phyloP scores from a whole-genome alignment of 1,140 invertebrate species.

The Lutraria rhynchaena region DNA sequence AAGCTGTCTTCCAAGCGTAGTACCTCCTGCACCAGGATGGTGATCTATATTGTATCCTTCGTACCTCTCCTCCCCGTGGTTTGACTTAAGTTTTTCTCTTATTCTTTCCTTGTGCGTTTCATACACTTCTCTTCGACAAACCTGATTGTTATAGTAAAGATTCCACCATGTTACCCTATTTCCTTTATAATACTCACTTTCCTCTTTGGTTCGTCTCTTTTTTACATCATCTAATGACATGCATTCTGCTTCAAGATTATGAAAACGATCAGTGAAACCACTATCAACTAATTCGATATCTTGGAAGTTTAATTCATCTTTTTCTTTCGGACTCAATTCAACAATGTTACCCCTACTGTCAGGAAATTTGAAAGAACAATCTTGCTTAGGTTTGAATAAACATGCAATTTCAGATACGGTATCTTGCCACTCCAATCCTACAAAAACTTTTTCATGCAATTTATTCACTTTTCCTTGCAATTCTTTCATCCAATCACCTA shows the following conservation, averaged over 20 bases:
- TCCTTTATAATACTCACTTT: constrained; percentile 31
- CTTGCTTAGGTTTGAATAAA: background rate
- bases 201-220: background rate
- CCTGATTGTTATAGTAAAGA: constrained; percentile 36
- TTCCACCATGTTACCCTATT: constrained; percentile 33
- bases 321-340: background rate
- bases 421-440: background rate
- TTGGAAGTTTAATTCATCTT: background rate
- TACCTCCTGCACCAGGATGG: constrained; percentile 47
- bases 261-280: background rate
- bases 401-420: background rate
- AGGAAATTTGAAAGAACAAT: constrained; percentile 9
- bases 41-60: constrained; percentile 39
- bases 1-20: constrained; percentile 40
- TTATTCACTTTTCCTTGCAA: background rate
- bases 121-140: constrained; percentile 28
- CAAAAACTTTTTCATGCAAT: background rate
- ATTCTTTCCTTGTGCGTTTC: constrained; percentile 2
- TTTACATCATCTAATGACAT: constrained; percentile 30
- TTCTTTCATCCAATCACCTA: background rate
- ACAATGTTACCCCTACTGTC: background rate
- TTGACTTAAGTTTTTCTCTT: background rate
- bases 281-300: constrained; percentile 11
- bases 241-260: too few relatives aligned
- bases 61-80: constrained; percentile 24